Conservation (phyloP, 2,888 invertebrate genomes). For the Colostygia pectinataria region DNA sequence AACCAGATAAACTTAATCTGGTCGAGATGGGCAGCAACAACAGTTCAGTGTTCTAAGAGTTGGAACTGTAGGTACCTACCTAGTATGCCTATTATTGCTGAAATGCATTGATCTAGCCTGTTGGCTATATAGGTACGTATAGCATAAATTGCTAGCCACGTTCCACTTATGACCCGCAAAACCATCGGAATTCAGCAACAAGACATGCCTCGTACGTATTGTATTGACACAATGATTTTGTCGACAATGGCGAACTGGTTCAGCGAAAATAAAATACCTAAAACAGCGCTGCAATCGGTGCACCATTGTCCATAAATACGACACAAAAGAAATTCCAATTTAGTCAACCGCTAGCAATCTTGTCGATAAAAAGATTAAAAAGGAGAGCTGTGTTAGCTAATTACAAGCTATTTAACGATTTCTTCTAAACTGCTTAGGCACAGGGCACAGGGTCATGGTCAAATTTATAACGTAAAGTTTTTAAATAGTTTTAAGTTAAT, state of each 20-base stretch:
- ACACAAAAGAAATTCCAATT: conserved; percentile 65
- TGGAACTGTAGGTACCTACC: too few relatives aligned
- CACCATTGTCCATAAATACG: conserved; percentile 73
- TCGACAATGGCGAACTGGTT: conserved; percentile 65
- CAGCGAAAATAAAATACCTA: conserved; percentile 66
- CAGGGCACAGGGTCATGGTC: too few relatives aligned
- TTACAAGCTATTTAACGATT: conserved; percentile 29
- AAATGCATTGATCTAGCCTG: too few relatives aligned
- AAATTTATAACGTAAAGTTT: too few relatives aligned
- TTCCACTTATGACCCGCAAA: conserved; percentile 2
- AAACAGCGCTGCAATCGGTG: conserved; percentile 68
- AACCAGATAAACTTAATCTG: too few relatives aligned
- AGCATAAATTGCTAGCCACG: neutral
- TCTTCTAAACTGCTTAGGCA: too few relatives aligned
- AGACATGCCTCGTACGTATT: conserved; percentile 49
- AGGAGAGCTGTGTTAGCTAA: conserved; percentile 41
- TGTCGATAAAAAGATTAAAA: conserved; percentile 46
- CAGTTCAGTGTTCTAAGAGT: too few relatives aligned
- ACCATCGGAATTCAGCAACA: conserved; percentile 34
- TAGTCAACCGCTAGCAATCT: conserved; percentile 51
- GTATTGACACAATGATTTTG: conserved; percentile 66
- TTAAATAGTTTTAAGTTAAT: too few relatives aligned
- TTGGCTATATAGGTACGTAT: neutral
- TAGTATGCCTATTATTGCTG: too few relatives aligned
- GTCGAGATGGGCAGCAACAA: too few relatives aligned